A percentile compares a stretch with the other conserved stretches of the same genome.
These are phyloP conservation scores for Halichoeres trimaculatus DNA, from an alignment of 2,113 vertebrate genomes.

Conservation along the genomic window DNA sequence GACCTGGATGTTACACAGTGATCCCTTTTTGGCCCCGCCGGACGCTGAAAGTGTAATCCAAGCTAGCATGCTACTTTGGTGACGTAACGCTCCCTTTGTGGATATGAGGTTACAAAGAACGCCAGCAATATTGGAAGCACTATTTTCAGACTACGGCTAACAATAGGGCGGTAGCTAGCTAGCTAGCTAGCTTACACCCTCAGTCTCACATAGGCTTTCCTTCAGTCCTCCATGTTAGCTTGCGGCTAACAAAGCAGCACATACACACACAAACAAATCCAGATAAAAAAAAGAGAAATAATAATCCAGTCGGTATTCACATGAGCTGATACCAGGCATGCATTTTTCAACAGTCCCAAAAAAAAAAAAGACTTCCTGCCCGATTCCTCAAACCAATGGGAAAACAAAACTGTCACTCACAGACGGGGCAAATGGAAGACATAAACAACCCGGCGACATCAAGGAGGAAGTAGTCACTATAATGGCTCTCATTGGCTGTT, in stretches of 20 bases:
- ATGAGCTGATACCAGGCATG: slow-evolving; percentile 63
- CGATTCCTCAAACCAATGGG: slow-evolving; percentile 14
- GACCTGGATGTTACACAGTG: slow-evolving; percentile 65
- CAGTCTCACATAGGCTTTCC: slow-evolving; percentile 22
- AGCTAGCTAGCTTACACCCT: slow-evolving; percentile 5
- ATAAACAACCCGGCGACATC: slow-evolving; percentile 66
- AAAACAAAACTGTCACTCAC: slow-evolving; percentile 32
- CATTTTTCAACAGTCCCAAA: slow-evolving; percentile 57
- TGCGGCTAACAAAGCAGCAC: slow-evolving; percentile 11
- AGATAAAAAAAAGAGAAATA: slow-evolving; percentile 47
- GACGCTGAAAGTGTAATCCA: slow-evolving; percentile 32
- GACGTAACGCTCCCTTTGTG: not conserved
- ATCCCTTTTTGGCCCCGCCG: slow-evolving; percentile 49
- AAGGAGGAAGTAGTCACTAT: slow-evolving; percentile 59
- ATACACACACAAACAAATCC: slow-evolving; percentile 8
- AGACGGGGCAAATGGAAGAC: slow-evolving; percentile 77
- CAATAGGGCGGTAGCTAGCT: slow-evolving; percentile 30
- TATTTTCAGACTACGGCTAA: slow-evolving; percentile 37
- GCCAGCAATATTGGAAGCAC: slow-evolving; percentile 68
- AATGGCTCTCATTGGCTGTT: slow-evolving; percentile 55
- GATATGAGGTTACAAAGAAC: slow-evolving; percentile 16
- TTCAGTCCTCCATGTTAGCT: slow-evolving; percentile 2
- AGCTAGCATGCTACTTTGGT: slow-evolving; percentile 21
- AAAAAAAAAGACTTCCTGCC: slow-evolving; percentile 23
- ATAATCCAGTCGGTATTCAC: slow-evolving; percentile 46